Conservation (phyloP, 2,888 invertebrate species). For the Cylindroiulus punctatus region DNA sequence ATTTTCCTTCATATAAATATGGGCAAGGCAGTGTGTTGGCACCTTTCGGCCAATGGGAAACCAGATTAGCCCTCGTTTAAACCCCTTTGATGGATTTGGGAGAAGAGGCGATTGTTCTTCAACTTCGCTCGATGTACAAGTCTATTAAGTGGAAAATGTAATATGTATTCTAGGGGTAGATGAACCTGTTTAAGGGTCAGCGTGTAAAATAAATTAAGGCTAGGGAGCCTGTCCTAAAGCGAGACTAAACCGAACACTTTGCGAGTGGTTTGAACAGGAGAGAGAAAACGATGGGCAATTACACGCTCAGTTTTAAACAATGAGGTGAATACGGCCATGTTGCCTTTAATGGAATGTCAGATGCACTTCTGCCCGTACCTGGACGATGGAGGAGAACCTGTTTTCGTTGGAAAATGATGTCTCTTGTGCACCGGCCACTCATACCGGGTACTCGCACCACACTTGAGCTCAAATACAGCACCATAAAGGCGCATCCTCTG, state of each 20-base stretch:
- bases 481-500: too few species aligned
- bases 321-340: conserved; percentile 6
- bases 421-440: background rate
- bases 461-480: too few species aligned
- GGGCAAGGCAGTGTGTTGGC: conserved; percentile 4
- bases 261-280: background rate
- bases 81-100: conserved; percentile 29
- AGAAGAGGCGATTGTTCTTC: conserved; percentile 38
- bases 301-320: conserved; percentile 23
- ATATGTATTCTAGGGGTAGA: conserved; percentile 29
- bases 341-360: conserved; percentile 1
- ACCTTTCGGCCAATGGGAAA: background rate
- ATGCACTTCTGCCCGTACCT: background rate
- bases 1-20: background rate
- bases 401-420: background rate
- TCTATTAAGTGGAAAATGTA: conserved; percentile 34
- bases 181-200: conserved; percentile 42
- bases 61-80: conserved; percentile 16
- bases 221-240: conserved; percentile 29
- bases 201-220: conserved; percentile 27
- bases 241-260: background rate
- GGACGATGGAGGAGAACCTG: background rate
- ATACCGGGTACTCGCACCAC: too few species aligned
- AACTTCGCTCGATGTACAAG: conserved; percentile 4
- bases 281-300: conserved; percentile 29